Evolutionary conservation across 2,888 invertebrate species (phyloP).

Genomic region (Dugesia japonica): DNA sequence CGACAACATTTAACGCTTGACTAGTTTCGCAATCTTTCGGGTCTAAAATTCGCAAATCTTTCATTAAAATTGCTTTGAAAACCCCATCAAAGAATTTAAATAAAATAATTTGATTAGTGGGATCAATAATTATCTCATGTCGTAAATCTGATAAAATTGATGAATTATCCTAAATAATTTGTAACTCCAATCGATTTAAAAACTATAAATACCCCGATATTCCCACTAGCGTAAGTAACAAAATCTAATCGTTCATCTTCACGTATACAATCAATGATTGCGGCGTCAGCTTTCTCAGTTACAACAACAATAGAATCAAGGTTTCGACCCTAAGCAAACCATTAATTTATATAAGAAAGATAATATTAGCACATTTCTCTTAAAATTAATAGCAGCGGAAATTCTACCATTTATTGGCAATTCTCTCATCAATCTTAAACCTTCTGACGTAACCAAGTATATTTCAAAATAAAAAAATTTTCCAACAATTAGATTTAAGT

Average conservation of each 20-base stretch:
- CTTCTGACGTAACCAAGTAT: constrained; percentile 84
- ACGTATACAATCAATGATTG: constrained; percentile 30
- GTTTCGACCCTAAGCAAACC: constrained; percentile 58
- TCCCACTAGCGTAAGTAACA: constrained; percentile 30
- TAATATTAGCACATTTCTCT: constrained; percentile 22
- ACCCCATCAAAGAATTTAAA: constrained; percentile 1
- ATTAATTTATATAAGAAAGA: constrained; percentile 40
- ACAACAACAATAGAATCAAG: constrained; percentile 74
- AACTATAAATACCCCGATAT: not conserved
- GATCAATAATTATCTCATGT: not conserved
- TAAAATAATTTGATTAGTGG: not conserved
- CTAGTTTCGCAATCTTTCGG: not conserved
- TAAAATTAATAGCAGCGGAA: constrained; percentile 50
- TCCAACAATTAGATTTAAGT: constrained; percentile 81
- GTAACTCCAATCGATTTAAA: not conserved
- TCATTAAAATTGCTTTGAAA: not conserved
- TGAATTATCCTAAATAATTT: not conserved
- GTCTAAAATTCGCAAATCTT: not conserved
- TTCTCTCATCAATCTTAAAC: constrained; percentile 79
- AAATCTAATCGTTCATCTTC: constrained; percentile 24
- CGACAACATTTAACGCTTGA: not conserved
- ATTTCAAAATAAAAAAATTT: constrained; percentile 84
- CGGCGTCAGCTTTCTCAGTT: constrained; percentile 27
- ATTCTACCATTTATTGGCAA: constrained; percentile 78
- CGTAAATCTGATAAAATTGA: not conserved